A percentile compares a stretch with the other conserved stretches of the same genome.
Conservation (phyloP, 1,140 invertebrate genomes). For the Melipona quadrifasciata region DNA sequence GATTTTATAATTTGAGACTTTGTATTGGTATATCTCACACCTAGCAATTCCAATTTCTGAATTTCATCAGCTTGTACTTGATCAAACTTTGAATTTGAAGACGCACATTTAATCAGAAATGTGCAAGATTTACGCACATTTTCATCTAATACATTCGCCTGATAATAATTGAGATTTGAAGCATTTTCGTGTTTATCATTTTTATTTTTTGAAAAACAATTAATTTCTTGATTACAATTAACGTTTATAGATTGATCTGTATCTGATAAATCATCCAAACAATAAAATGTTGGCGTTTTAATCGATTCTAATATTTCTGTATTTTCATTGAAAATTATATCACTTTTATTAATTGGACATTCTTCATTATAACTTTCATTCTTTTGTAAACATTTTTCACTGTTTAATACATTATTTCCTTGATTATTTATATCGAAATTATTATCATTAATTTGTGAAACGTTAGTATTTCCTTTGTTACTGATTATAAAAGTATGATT, state of each 20-base stretch:
- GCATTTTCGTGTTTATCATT: background rate
- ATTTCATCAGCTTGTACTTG: background rate
- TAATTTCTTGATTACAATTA: background rate
- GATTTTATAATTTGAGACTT: background rate
- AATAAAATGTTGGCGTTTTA: conserved; percentile 47
- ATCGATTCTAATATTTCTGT: conserved; percentile 31
- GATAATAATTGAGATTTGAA: background rate
- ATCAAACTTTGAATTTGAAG: background rate
- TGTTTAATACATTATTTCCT: background rate
- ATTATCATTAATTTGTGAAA: background rate
- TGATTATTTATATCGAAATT: background rate
- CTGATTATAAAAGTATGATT: background rate
- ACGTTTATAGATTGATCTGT: background rate
- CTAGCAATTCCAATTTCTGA: background rate
- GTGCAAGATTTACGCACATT: background rate
- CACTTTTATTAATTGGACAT: background rate
- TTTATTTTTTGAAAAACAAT: background rate
- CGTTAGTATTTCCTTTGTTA: background rate
- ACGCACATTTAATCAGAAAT: background rate
- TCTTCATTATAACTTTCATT: background rate
- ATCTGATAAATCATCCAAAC: conserved; percentile 8
- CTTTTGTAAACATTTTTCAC: background rate
- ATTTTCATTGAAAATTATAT: background rate
- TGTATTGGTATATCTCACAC: background rate
- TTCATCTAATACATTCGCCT: background rate